phyloP scores from a whole-genome alignment of 2,797 vertebrate genomes.

The Toxotes lorentzi region DNA sequence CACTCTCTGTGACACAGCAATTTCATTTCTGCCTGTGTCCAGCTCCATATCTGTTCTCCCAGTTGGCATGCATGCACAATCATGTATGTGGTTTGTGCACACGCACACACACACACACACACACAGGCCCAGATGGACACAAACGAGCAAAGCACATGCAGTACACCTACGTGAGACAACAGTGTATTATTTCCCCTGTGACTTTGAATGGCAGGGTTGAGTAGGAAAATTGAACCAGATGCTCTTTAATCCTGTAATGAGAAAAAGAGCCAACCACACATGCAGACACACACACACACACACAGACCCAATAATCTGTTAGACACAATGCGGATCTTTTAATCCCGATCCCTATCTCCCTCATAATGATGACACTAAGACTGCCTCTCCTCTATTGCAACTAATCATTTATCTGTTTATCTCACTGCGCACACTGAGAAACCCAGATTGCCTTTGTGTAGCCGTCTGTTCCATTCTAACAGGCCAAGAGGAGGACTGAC shows the following conservation, averaged over 20 bases:
- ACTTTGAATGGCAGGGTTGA: conserved; percentile 78
- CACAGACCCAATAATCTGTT: conserved; percentile 67
- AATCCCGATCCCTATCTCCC: conserved; percentile 73
- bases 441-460: conserved; percentile 75
- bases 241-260: conserved; percentile 85
- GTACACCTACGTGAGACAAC: conserved; percentile 61
- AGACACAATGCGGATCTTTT: conserved; percentile 75
- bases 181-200: conserved; percentile 76
- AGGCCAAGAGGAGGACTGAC: conserved; percentile 51
- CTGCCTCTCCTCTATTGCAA: conserved; percentile 73
- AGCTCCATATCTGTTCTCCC: conserved; percentile 65
- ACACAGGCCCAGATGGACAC: conserved; percentile 28
- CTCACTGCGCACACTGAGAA: conserved; percentile 61
- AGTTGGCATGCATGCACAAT: conserved; percentile 52
- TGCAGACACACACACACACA: conserved; percentile 34
- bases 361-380: conserved; percentile 74
- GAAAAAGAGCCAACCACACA: conserved; percentile 81
- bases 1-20: conserved; percentile 67
- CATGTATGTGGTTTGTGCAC: conserved; percentile 44
- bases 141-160: conserved; percentile 27
- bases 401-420: conserved; percentile 81
- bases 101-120: not conserved
- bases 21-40: conserved; percentile 72
- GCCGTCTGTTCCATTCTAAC: conserved; percentile 62
- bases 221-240: conserved; percentile 82